Conservation (phyloP, 2,797 vertebrate species). For the Dromococcyx pavoninus region DNA sequence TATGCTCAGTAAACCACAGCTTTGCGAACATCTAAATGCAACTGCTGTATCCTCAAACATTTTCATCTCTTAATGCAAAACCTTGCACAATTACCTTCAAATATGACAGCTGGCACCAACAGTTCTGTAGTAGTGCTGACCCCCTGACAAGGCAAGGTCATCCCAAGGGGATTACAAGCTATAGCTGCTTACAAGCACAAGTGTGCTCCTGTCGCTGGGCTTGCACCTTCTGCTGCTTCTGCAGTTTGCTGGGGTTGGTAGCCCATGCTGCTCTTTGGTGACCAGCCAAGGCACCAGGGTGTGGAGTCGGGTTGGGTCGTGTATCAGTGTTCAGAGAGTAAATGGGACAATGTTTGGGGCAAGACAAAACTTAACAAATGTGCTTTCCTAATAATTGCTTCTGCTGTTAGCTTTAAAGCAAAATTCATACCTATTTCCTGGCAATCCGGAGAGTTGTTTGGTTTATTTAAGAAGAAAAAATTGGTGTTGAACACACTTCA, state of each 20-base stretch:
- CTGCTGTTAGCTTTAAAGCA: not conserved
- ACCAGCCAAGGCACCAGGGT: not conserved
- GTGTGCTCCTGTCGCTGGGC: fast-evolving
- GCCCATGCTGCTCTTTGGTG: not conserved
- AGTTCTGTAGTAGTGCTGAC: not conserved
- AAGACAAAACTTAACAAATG: not conserved
- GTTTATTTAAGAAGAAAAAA: not conserved
- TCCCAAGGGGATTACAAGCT: not conserved
- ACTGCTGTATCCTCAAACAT: not conserved
- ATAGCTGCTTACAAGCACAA: not conserved
- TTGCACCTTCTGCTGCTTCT: not conserved
- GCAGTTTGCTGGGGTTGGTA: not conserved
- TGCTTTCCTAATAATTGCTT: not conserved
- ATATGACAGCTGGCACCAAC: not conserved
- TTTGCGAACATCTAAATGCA: not conserved
- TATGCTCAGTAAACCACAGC: not conserved
- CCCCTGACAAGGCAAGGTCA: not conserved
- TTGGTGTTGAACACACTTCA: not conserved
- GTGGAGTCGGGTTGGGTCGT: not conserved
- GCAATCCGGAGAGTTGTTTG: not conserved
- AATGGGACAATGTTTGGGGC: not conserved
- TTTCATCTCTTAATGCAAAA: not conserved
- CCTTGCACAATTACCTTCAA: not conserved
- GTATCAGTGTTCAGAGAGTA: not conserved
- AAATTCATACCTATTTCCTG: not conserved